These are phyloP conservation scores for Triops cancriformis DNA, from an alignment of 1,140 invertebrate genomes.

Conservation along the genomic window DNA sequence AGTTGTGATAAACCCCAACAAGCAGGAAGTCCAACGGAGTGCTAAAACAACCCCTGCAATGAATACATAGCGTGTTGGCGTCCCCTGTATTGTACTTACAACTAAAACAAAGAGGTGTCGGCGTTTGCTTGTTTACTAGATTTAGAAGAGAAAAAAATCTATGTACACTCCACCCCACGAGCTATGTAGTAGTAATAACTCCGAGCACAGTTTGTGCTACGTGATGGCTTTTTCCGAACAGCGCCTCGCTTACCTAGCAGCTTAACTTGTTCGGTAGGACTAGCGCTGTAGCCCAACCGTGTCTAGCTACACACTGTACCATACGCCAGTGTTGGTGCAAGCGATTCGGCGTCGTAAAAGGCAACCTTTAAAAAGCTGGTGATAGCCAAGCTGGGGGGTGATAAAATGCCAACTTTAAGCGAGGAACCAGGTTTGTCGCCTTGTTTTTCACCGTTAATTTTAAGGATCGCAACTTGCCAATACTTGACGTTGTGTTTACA, in stretches of 20 bases:
- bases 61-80: not conserved
- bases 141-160: no score
- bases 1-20: not conserved
- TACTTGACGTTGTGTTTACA: not conserved
- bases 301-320: not conserved
- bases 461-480: not conserved
- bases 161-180: no score
- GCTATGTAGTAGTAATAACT: no score
- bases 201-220: no score
- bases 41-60: not conserved
- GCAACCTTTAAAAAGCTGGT: not conserved
- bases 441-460: not conserved
- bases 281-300: not conserved
- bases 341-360: not conserved
- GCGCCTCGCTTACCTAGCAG: no score
- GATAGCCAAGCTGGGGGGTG: not conserved
- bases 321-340: not conserved
- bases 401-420: not conserved
- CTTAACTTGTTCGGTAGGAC: no score
- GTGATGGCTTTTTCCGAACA: no score
- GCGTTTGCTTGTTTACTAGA: no score
- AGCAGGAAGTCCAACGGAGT: not conserved
- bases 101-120: no score
- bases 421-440: not conserved
- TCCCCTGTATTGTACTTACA: not conserved